Evolutionary conservation across 2,797 vertebrate species (phyloP).

Genomic region (Ceyx erithaca): DNA sequence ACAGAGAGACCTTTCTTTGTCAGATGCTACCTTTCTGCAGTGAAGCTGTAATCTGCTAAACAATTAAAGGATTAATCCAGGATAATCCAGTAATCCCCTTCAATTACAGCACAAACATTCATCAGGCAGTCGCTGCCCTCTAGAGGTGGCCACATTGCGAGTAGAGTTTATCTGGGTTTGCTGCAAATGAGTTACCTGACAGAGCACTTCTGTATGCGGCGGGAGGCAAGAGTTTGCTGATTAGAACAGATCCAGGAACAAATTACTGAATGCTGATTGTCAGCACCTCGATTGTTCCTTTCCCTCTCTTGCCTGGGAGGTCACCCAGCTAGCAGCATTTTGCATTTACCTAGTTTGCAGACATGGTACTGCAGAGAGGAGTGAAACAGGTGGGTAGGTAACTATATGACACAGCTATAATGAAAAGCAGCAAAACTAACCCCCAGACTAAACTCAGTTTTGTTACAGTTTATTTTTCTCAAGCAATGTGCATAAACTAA

Average conservation of each 20-base stretch:
- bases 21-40: neutral
- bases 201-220: fast-evolving
- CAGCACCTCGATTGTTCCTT: neutral
- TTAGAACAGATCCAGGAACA: neutral
- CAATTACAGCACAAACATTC: neutral
- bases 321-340: neutral
- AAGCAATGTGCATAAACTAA: neutral
- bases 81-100: neutral
- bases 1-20: neutral
- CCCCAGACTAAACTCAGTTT: neutral
- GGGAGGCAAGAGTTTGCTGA: neutral
- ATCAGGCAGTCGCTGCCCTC: constrained; percentile 19
- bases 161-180: neutral
- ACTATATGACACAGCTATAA: neutral
- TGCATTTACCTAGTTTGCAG: neutral
- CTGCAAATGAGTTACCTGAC: fast-evolving
- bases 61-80: neutral
- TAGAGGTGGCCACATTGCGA: neutral
- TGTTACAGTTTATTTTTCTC: neutral
- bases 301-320: neutral
- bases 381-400: neutral
- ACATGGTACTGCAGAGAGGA: neutral
- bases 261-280: fast-evolving
- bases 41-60: neutral
- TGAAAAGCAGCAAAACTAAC: neutral